Evolutionary conservation across 1,140 invertebrate species (phyloP), one percentile per base, ranked within the genome.

Genomic region (Harpegnathos saltator): DNA sequence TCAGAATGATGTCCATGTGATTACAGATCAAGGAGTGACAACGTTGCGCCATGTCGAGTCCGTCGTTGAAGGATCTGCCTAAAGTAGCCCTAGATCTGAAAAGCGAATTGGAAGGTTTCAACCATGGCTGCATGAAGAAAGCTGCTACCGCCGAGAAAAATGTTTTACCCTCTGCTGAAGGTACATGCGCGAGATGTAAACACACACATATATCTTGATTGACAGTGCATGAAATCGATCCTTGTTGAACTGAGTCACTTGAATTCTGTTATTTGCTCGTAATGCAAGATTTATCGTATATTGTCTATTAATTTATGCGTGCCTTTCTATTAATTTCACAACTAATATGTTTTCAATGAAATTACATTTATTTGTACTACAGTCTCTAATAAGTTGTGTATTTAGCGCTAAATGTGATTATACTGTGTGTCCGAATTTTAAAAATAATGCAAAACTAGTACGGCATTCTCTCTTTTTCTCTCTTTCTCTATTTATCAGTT

Each of bases 1-100:
- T 50, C 24, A 54, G 4, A 59, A 56, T 69, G 24, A 52, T 74
- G n/a, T 68, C 2, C 19, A 5, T 85, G 15, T 89, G 38, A 9
- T 44, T 89, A 56, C 52, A 89, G 88, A 89, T 88, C 15, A 38
- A 89, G 56, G 48, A 88, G 65, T 78, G 38, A 84, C 52, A 84
- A 87, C 59, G 75, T 24, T 84, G 29, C 85, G 94, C 82, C 92
- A 96, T 96, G 96, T 95, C 95, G 89, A 95, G 95, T 89, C 97
- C 97, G 93, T 96, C 96, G 89, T 95, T 98, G 65, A 98, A 98
- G 95, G 97, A 98, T 94, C 95, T 98, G 71, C 98, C 98, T 80
- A 98, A 98, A 95, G 97, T 98, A 74, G 97, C 97, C 74, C 95
- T 96, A 52, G 97, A 98, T 92, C 95, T 99, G 66, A 98, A 98